Evolutionary conservation across 2,797 vertebrate species (phyloP).

Genomic region (Phoeniculus purpureus): DNA sequence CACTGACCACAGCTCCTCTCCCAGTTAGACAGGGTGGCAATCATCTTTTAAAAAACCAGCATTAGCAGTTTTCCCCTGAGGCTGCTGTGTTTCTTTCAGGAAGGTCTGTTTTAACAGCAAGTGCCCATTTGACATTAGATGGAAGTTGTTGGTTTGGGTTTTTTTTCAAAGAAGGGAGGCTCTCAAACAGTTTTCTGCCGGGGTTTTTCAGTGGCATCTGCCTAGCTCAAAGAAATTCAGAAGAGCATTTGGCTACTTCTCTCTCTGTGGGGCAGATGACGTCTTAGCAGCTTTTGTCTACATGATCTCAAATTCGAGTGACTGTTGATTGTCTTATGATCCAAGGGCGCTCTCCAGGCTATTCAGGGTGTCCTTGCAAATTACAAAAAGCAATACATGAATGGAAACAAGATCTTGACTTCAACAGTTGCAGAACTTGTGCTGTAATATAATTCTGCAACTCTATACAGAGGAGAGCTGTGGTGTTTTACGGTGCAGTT

Average conservation of each 20-base stretch:
- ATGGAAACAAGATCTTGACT: not conserved
- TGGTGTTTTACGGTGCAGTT: not conserved
- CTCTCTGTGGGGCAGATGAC: accelerated
- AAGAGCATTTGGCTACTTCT: not conserved
- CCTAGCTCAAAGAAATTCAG: not conserved
- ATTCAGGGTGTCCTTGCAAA: not conserved
- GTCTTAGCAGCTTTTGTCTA: not conserved
- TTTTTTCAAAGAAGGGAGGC: too few species aligned
- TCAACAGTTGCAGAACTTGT: not conserved
- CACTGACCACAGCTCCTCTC: not conserved
- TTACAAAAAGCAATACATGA: not conserved
- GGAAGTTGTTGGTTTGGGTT: not conserved
- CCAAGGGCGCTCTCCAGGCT: not conserved
- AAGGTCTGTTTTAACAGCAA: not conserved
- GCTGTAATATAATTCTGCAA: constrained; percentile 13
- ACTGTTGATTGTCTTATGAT: not conserved
- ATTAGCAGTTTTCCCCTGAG: not conserved
- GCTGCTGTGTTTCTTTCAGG: not conserved
- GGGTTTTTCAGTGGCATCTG: not conserved
- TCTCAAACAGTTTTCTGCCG: not conserved
- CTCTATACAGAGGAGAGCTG: not conserved
- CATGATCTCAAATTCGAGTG: not conserved
- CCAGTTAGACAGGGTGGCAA: not conserved
- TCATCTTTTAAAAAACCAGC: not conserved
- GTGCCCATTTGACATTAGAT: not conserved